Evolutionary conservation across 2,888 invertebrate species (phyloP).

Genomic region (Synergus umbraculus): DNA sequence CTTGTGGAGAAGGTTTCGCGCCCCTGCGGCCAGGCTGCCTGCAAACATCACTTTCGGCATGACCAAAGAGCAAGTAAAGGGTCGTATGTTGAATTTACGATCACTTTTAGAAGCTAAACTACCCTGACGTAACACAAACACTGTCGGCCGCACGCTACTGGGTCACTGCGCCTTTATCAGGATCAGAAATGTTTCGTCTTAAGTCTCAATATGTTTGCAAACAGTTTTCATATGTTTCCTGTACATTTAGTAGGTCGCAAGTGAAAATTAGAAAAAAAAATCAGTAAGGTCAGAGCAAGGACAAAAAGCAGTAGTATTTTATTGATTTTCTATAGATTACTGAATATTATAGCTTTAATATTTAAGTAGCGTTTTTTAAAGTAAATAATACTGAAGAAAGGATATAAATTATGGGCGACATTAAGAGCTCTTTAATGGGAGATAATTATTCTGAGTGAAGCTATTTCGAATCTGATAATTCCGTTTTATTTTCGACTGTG

Average conservation of each 20-base stretch:
- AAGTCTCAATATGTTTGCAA: not conserved
- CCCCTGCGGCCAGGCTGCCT: constrained; percentile 45
- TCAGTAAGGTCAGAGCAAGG: not conserved
- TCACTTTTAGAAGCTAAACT: constrained; percentile 58
- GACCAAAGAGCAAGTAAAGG: constrained; percentile 52
- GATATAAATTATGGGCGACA: too few species aligned
- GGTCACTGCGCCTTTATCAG: constrained; percentile 55
- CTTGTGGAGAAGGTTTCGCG: not conserved
- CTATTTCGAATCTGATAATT: too few species aligned
- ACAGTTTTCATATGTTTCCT: not conserved
- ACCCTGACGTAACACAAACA: constrained; percentile 63
- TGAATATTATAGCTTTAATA: too few species aligned
- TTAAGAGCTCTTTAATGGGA: too few species aligned
- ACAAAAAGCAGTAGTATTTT: not conserved
- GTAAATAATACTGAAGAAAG: too few species aligned
- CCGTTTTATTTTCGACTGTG: too few species aligned
- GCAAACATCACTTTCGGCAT: constrained; percentile 62
- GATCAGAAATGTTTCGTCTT: constrained; percentile 46
- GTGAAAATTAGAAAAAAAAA: constrained; percentile 1
- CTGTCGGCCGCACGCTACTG: constrained; percentile 53
- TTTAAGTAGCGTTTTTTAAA: too few species aligned
- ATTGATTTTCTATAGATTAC: not conserved
- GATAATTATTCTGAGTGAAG: too few species aligned
- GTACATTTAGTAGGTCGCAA: constrained; percentile 11
- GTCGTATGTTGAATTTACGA: constrained; percentile 65